Conservation (phyloP, 2,888 invertebrate genomes). For the Pollenia amentaria region DNA sequence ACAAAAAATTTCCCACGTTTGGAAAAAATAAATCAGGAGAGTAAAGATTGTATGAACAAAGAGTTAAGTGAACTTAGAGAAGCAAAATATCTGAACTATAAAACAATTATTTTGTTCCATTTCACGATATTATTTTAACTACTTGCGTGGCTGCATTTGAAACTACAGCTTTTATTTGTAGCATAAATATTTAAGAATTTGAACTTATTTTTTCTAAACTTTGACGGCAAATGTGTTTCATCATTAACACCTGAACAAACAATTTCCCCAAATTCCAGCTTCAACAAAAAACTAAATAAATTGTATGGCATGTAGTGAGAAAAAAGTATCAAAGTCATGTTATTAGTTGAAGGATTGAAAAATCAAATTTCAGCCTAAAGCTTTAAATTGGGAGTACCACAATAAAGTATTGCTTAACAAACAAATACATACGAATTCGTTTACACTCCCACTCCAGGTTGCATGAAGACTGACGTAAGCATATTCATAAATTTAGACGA, state of each 20-base stretch:
- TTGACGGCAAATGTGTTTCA: slow-evolving; percentile 68
- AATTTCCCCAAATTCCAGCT: slow-evolving; percentile 41
- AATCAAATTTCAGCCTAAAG: slow-evolving; percentile 72
- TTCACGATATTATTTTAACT: not conserved
- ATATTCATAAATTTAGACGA: slow-evolving; percentile 11
- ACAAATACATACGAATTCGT: slow-evolving; percentile 3
- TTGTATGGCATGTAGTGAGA: slow-evolving; percentile 30
- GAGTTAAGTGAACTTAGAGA: not conserved
- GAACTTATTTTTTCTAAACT: not conserved
- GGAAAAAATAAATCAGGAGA: not conserved
- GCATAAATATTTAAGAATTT: slow-evolving; percentile 22
- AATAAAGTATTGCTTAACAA: slow-evolving; percentile 30
- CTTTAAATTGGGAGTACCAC: slow-evolving; percentile 52
- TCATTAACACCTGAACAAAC: slow-evolving; percentile 71
- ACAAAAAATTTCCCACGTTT: slow-evolving; percentile 59
- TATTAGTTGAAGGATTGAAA: slow-evolving; percentile 70
- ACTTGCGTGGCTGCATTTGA: slow-evolving; percentile 9
- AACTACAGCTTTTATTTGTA: too few relatives aligned
- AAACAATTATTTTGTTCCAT: not conserved
- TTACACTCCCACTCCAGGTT: slow-evolving; percentile 67
- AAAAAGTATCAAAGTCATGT: slow-evolving; percentile 53
- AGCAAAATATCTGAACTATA: too few relatives aligned
- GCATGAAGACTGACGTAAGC: slow-evolving; percentile 20
- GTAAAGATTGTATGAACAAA: not conserved
- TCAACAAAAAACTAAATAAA: slow-evolving; percentile 21